A percentile compares a stretch with the other conserved stretches of the same genome.
These are phyloP conservation scores for Penaeus japonicus DNA, from an alignment of 1,140 invertebrate species.

Conservation along the genomic window DNA sequence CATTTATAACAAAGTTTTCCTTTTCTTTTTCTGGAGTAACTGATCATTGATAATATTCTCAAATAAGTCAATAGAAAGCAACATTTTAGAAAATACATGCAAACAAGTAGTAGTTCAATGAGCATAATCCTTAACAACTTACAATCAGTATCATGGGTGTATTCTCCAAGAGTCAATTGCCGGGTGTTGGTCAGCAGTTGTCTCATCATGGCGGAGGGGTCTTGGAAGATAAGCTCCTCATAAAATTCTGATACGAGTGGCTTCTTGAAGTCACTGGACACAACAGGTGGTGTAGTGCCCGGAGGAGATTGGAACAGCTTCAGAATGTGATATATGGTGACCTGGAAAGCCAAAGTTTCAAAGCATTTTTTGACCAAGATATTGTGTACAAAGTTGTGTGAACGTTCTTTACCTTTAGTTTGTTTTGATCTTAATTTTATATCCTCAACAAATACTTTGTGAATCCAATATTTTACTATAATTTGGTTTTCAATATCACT, in stretches of 20 bases:
- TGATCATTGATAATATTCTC: too few species aligned
- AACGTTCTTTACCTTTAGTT: too few species aligned
- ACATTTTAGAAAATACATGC: too few species aligned
- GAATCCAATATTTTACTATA: too few species aligned
- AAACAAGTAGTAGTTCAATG: not conserved
- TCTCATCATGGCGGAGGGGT: slow-evolving; percentile 93
- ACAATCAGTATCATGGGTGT: slow-evolving; percentile 93
- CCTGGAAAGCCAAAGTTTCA: slow-evolving; percentile 69
- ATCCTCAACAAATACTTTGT: too few species aligned
- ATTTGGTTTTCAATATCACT: too few species aligned
- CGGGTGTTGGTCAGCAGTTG: slow-evolving; percentile 81
- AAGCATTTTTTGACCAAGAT: not conserved
- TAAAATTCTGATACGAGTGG: slow-evolving; percentile 92
- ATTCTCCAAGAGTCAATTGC: slow-evolving; percentile 76
- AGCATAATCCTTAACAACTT: slow-evolving; percentile 64
- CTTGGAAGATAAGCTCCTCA: slow-evolving; percentile 96
- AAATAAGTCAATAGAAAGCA: too few species aligned
- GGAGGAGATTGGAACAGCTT: slow-evolving; percentile 85
- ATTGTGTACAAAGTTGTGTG: not conserved
- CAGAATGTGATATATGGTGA: slow-evolving; percentile 94
- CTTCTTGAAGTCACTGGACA: slow-evolving; percentile 69
- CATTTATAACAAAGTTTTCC: too few species aligned
- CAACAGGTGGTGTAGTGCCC: slow-evolving; percentile 40
- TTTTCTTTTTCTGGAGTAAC: too few species aligned
- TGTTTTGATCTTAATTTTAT: too few species aligned